Evolutionary conservation across 2,113 vertebrate species (phyloP), one percentile per base, ranked within the genome.

Genomic region (Nematolebias whitei): DNA sequence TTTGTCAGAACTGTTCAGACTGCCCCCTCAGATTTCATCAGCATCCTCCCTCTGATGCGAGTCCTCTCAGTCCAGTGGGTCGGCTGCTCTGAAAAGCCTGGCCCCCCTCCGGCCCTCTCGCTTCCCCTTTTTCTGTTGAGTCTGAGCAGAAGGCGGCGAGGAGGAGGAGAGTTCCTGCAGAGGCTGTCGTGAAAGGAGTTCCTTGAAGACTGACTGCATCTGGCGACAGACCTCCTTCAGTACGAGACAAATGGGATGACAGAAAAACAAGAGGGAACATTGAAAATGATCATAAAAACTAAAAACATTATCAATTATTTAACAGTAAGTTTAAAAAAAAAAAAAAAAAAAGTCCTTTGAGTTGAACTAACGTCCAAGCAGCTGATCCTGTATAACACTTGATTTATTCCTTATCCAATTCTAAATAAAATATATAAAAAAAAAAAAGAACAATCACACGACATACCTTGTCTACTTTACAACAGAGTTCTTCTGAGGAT

Each of bases 141-240:
- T 47, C 12, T 78, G 70, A 11, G 24, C 67, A 66, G 84, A 52
- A 39, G 54, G 57, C 63, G 80, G 47, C 39, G 74, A 69, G 40
- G 74, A 5, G 32, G 71, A n/a, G 52, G 74, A 32, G n/a, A 63
- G 59, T 40, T 91, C 83, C 15, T 74, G 73, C 12, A 26, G 54
- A 2, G 41, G 61, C 60, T 92, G 88, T 44, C 78, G 91, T 12
- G 43, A 23, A 52, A 94, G 50, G 56, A 96, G 93, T 74, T 96
- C 95, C 64, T 92, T 93, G 83, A 96, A 96, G 62, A 96, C 95
- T 0, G 88, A 89, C 59, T 94, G 87, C 95, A 96, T 96, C 80
- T 92, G 92, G 52, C 84, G 88, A 12, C 88, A 89, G 52, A 96
- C 89, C 0, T 87, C 90, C 95, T 96, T 83, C 18, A 78, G 79